Conservation (phyloP, 2,113 vertebrate genomes). For the Crotophaga sulcirostris region DNA sequence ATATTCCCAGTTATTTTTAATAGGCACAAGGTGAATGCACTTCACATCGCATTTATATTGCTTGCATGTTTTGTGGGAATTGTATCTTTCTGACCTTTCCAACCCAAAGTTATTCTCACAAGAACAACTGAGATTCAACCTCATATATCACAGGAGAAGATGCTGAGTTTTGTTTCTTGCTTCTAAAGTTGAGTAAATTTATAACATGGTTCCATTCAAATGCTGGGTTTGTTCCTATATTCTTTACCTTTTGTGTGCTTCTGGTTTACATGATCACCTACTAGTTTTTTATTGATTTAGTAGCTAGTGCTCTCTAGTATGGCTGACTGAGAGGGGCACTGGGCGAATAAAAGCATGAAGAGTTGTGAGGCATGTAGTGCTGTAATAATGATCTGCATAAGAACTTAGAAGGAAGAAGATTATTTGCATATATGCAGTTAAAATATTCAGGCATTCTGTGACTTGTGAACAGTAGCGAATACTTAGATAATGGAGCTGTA, state of each 20-base stretch:
- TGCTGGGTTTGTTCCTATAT: background rate
- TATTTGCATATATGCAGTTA: background rate
- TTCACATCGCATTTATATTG: background rate
- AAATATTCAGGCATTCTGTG: constrained; percentile 18
- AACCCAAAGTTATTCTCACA: background rate
- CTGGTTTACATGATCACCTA: background rate
- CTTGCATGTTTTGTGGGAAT: background rate
- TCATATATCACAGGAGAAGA: background rate
- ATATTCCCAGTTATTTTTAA: background rate
- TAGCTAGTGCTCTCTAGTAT: background rate
- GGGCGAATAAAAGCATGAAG: background rate
- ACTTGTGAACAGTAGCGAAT: background rate
- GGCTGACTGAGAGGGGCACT: background rate
- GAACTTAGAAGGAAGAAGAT: background rate
- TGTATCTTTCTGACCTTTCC: background rate
- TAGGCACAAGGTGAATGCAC: background rate
- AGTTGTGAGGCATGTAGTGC: background rate
- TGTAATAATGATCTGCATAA: background rate
- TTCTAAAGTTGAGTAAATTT: background rate
- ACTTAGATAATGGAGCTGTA: background rate
- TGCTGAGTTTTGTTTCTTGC: background rate
- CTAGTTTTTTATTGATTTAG: background rate
- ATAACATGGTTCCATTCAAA: background rate
- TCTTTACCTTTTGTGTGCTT: background rate
- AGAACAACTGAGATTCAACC: background rate